Conservation (phyloP, 2,888 invertebrate genomes). For the Eupithecia insigniata region DNA sequence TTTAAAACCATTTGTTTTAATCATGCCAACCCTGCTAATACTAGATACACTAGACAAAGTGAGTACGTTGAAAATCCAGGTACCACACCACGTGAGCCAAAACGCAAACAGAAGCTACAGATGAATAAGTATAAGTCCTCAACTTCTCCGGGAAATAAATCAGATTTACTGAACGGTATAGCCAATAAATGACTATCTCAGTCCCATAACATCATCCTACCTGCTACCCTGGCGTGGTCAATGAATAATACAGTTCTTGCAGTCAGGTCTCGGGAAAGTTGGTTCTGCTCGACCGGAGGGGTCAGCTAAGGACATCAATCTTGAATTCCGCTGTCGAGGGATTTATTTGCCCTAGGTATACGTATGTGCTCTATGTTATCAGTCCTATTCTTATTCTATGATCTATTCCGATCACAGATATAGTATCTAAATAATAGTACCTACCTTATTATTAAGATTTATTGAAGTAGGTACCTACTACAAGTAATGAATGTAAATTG, state of each 20-base stretch:
- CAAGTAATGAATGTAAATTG: no score
- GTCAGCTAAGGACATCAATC: conserved; percentile 7
- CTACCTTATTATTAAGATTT: no score
- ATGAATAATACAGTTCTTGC: conserved; percentile 7
- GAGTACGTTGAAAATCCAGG: not conserved
- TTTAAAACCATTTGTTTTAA: no score
- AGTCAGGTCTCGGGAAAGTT: not conserved
- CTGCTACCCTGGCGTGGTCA: not conserved
- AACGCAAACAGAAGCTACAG: not conserved
- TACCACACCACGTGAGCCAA: not conserved
- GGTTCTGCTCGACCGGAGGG: conserved; percentile 2
- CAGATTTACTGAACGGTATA: not conserved
- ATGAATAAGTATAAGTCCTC: not conserved
- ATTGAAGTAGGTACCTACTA: not conserved
- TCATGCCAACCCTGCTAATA: no score
- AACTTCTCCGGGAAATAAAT: not conserved
- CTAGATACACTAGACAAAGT: no score
- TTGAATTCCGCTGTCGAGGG: not conserved
- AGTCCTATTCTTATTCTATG: not conserved
- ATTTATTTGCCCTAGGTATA: conserved; percentile 7
- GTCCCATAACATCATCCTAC: not conserved
- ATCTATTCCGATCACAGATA: not conserved
- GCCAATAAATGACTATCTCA: not conserved
- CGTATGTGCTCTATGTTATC: not conserved
- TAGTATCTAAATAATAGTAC: no score